Base-by-base conservation (phyloP, 2,113 vertebrate species). In the Xerus inauris region DNA sequence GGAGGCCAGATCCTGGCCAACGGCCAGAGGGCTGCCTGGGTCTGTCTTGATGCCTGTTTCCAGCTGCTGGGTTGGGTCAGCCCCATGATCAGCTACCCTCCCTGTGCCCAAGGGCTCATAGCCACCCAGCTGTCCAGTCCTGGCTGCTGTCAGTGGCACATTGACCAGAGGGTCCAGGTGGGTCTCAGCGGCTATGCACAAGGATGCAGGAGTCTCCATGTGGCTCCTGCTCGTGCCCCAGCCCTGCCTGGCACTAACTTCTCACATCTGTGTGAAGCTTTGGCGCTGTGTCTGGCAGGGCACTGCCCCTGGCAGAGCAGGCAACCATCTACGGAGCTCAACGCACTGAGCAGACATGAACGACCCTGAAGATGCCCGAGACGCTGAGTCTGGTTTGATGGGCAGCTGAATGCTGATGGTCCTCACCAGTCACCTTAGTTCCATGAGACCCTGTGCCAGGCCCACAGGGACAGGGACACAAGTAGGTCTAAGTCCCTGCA, bases 121-220 rank as follows among this genome's bases (percentile, higher is more conserved):
- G 20, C 26, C 7, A 9, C 62, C 35, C 22, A 8, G 22, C 3
- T 51, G 16, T 47, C 64, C 20, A 3, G 14, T 47, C 51, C 57
- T 7, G 38, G 51, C 51, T 12, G 13, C 20, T 17, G 5, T 32
- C 40, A 30, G 0, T 0, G 47, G 19, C 35, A 17, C 1, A 3
- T 24, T 40, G 17, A 84, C 6, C 75, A 26, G 35, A 40, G 6
- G 38, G 47, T 11, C 65, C 11, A 1, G 1, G 26, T 4, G 51
- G 38, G 47, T 40, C 12, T 54, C 16, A 0, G 28, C 2, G 17
- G 64, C 32, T 3, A 0, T 2, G 3, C 0, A 24, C 28, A 73
- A 89, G 38, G 17, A 49, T 1, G 26, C 6, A 0, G 19, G 51
- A 2, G 8, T n/a, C 64, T 4, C 49, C 12, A 0, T 0, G 2